Base-by-base conservation (phyloP, 2,888 invertebrate genomes). In the Dynastes hyllus region DNA sequence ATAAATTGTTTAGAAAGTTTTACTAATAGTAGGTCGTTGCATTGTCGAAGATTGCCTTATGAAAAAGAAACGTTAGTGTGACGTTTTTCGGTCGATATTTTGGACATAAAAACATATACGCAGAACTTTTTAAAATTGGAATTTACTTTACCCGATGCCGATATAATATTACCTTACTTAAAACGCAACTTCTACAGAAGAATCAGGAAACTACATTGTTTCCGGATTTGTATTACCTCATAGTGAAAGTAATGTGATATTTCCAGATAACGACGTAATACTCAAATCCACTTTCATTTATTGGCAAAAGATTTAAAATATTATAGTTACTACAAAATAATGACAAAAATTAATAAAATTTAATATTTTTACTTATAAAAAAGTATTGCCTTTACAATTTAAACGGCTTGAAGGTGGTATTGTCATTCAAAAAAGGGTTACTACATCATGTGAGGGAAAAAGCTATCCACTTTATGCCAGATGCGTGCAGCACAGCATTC, bases 211-310 rank as follows among this genome's bases (percentile, higher is more conserved):
- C 16, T 53, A 66, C 22, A 8, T 32, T 66, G 32, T 67, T 76
- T 76, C 76, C 76, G 76, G 51, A 50, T 2, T 32, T 51, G 58
- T 66, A 16, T 76, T 76, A 76, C 76, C 51, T 76, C 76, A 76
- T 37, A 65, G 76, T 76, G 76, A 76, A 76, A 76, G 76, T 66
- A 50, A 50, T 58, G 37, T 40, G 66, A 40, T 67, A 45, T 16
- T 67, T 67, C 45, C 45, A 67, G 16, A 11, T 67, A 40, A 22
- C 13, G 55, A 58, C 22, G 8, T 16, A 58, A 16, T 53, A 5
- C 53, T 53, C 3, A 16, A 53, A 53, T 53, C 53, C 22, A 58
- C 55, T 58, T 58, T 58, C 55, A 22, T 58, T 58, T 58, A 16
- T 22, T 58, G 22, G 22, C 22, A 58, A 58, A 58, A 58, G 22